These are phyloP conservation scores for Myotis brandtii DNA, from an alignment of 2,113 vertebrate species.

Conservation along the genomic window DNA sequence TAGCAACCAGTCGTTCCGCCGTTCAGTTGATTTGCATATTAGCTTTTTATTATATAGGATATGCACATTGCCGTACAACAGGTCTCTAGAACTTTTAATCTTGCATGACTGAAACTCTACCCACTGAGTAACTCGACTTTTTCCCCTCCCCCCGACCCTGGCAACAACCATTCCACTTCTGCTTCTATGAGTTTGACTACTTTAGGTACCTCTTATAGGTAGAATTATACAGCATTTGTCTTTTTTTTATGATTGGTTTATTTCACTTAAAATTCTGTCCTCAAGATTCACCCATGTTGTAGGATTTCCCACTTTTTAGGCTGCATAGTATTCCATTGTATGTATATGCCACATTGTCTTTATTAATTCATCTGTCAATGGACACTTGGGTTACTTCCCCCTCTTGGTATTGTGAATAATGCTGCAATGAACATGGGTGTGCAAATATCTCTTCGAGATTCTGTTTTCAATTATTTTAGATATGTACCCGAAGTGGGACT, in stretches of 20 bases:
- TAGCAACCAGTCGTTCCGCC: too few relatives aligned
- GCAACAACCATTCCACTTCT: background rate
- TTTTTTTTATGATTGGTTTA: background rate
- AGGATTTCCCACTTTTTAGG: background rate
- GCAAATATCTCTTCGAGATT: background rate
- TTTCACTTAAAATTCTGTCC: background rate
- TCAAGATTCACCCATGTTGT: background rate
- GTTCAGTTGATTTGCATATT: too few relatives aligned
- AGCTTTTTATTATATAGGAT: too few relatives aligned
- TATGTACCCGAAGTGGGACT: background rate
- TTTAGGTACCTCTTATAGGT: background rate
- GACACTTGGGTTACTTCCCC: background rate
- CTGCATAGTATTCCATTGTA: background rate
- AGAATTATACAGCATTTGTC: background rate
- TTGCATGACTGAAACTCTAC: background rate
- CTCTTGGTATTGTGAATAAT: background rate
- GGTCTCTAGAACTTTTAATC: background rate
- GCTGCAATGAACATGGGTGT: background rate
- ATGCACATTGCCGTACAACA: rapidly evolving
- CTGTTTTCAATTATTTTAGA: background rate
- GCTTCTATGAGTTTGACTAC: background rate
- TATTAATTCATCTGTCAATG: background rate
- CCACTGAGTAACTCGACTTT: background rate
- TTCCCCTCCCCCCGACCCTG: too few relatives aligned
- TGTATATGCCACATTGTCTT: background rate